These are phyloP conservation scores for Chromoteleia sp. DNA, from an alignment of 2,888 invertebrate species.

Conservation along the genomic window DNA sequence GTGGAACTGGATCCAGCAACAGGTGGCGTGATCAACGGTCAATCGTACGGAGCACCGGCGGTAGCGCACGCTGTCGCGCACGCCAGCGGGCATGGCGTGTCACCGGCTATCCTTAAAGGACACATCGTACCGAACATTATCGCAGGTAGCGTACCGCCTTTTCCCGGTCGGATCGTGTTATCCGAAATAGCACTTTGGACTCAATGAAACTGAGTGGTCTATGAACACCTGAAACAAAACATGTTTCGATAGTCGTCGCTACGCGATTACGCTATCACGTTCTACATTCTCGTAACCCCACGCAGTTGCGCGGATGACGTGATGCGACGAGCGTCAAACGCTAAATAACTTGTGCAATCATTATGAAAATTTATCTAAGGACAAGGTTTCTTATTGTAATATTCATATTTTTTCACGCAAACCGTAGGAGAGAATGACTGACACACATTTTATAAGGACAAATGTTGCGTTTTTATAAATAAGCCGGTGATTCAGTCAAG, in stretches of 20 bases:
- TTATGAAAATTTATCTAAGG: conserved; percentile 57
- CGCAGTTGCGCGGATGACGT: conserved; percentile 44
- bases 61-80: conserved; percentile 60
- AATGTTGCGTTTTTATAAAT: conserved; percentile 16
- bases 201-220: conserved; percentile 17
- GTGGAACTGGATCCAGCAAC: conserved; percentile 73
- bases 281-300: conserved; percentile 57
- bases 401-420: conserved; percentile 37
- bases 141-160: conserved; percentile 53
- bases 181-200: conserved; percentile 13
- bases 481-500: conserved; percentile 28
- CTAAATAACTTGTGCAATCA: conserved; percentile 27
- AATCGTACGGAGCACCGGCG: conserved; percentile 61
- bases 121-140: conserved; percentile 57
- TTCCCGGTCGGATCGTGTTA: conserved; percentile 29
- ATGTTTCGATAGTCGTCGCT: not conserved
- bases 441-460: conserved; percentile 36
- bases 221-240: not conserved
- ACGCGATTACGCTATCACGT: conserved; percentile 19
- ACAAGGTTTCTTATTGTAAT: conserved; percentile 56
- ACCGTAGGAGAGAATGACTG: conserved; percentile 41
- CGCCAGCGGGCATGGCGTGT: conserved; percentile 65
- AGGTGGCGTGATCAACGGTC: conserved; percentile 71
- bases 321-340: conserved; percentile 32
- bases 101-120: conserved; percentile 67